A percentile compares a stretch with the other conserved stretches of the same genome.
Conservation (phyloP, 2,888 invertebrate species). For the Erebia epiphron region DNA sequence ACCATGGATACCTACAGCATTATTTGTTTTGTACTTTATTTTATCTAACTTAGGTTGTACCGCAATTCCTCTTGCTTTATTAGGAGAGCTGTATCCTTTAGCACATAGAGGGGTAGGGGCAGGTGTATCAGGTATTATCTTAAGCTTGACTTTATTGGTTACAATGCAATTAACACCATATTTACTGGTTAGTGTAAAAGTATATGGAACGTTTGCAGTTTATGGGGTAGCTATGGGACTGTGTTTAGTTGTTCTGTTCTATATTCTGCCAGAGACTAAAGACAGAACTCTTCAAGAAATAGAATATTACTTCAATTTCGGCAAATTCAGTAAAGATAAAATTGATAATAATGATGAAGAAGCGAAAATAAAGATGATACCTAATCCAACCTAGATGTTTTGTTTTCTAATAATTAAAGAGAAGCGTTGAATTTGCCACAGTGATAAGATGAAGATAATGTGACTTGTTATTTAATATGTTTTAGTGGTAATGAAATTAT, state of each 20-base stretch:
- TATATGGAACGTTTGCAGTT: constrained; percentile 62
- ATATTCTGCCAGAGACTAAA: constrained; percentile 24
- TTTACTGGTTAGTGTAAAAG: constrained; percentile 50
- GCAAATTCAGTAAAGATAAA: constrained; percentile 3
- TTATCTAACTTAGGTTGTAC: constrained; percentile 63
- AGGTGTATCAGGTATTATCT: constrained; percentile 48
- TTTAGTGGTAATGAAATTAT: neutral
- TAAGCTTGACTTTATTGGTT: constrained; percentile 51
- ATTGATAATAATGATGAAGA: constrained; percentile 14
- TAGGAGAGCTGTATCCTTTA: constrained; percentile 66
- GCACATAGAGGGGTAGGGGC: constrained; percentile 58
- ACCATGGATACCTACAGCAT: constrained; percentile 50
- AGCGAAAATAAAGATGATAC: constrained; percentile 17
- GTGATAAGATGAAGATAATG: neutral
- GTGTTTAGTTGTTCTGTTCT: constrained; percentile 43
- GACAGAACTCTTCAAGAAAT: constrained; percentile 28
- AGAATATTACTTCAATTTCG: constrained; percentile 25
- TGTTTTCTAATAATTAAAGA: too few relatives aligned
- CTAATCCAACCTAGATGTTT: neutral
- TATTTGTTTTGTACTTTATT: constrained; percentile 58
- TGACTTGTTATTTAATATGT: neutral
- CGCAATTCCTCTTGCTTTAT: constrained; percentile 59
- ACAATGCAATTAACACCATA: constrained; percentile 56
- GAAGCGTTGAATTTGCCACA: neutral
- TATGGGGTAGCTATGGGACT: constrained; percentile 50